A percentile compares a stretch with the other conserved stretches of the same genome.
These are phyloP conservation scores for Sclerodermus sp. DNA, from an alignment of 2,888 invertebrate species.

Conservation along the genomic window DNA sequence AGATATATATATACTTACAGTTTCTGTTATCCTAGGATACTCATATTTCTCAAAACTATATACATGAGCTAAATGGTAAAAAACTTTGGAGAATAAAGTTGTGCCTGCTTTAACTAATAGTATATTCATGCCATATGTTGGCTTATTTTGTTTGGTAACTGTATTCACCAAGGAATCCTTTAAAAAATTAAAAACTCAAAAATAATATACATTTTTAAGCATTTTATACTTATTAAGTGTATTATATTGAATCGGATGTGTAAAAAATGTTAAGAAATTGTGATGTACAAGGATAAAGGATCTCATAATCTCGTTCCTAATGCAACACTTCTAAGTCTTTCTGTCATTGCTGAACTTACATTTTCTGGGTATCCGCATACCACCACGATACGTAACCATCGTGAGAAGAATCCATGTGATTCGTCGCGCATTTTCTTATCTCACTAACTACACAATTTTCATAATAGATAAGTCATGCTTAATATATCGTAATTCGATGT, in stretches of 20 bases:
- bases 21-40: constrained; percentile 68
- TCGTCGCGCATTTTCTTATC: constrained; percentile 32
- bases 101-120: constrained; percentile 62
- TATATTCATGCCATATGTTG: constrained; percentile 62
- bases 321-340: too few species aligned
- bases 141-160: constrained; percentile 51
- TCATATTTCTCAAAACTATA: constrained; percentile 67
- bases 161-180: constrained; percentile 68
- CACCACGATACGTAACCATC: constrained; percentile 48
- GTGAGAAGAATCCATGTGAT: constrained; percentile 38
- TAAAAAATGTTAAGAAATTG: too few species aligned
- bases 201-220: background rate
- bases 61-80: constrained; percentile 66
- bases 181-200: constrained; percentile 31
- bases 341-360: constrained; percentile 24
- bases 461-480: too few species aligned
- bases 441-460: too few species aligned
- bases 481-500: too few species aligned
- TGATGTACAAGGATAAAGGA: too few species aligned
- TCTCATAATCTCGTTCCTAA: too few species aligned
- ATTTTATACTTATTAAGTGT: background rate
- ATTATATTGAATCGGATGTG: too few species aligned
- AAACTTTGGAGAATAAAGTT: constrained; percentile 55
- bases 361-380: constrained; percentile 41
- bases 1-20: constrained; percentile 46